Evolutionary conservation across 2,888 invertebrate genomes (phyloP).

Genomic region (Clusia tigrina): DNA sequence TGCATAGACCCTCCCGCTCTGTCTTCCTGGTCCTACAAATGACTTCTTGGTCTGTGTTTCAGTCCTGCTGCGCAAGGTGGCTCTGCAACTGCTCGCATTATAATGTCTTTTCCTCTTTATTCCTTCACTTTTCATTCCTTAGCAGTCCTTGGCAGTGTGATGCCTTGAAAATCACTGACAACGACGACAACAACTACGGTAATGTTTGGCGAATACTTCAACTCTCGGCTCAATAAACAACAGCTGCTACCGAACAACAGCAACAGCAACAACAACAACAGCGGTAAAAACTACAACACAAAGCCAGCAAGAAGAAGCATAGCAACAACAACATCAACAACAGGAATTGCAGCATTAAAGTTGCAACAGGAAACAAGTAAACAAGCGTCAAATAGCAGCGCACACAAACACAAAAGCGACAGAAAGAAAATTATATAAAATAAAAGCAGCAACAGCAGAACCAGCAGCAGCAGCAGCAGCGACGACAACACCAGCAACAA

Average conservation of each 20-base stretch:
- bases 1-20: too few relatives aligned
- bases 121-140: not conserved
- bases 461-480: constrained; percentile 36
- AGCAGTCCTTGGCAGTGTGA: not conserved
- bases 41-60: too few relatives aligned
- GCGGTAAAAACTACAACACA: too few relatives aligned
- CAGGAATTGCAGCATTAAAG: constrained; percentile 27
- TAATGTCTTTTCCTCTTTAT: not conserved
- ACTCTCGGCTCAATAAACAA: constrained; percentile 1
- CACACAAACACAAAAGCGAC: constrained; percentile 29
- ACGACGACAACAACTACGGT: too few relatives aligned
- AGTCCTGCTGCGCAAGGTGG: too few relatives aligned
- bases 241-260: not conserved
- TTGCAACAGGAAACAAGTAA: constrained; percentile 54
- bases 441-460: constrained; percentile 40
- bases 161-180: constrained; percentile 5
- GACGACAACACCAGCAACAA: constrained; percentile 37
- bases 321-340: not conserved
- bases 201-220: constrained; percentile 1
- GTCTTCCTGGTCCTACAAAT: too few relatives aligned
- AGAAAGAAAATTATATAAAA: not conserved
- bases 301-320: too few relatives aligned
- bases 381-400: constrained; percentile 54
- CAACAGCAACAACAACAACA: not conserved
- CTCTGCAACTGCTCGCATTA: not conserved